Evolutionary conservation across 2,797 vertebrate genomes (phyloP).

Genomic region (Rhynchotus rufescens): DNA sequence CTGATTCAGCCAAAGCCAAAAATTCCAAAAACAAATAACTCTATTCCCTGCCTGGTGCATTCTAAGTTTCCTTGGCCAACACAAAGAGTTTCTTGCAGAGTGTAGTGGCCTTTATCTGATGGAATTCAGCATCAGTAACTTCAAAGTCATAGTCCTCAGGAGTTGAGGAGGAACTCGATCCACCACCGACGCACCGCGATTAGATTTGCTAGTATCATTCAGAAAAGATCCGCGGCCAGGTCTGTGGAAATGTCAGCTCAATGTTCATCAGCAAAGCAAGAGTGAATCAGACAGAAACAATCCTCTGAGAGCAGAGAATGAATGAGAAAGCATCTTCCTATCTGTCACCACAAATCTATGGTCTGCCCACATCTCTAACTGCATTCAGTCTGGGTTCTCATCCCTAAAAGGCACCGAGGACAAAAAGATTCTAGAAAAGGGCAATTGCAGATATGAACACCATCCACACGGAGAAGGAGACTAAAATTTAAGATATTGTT

Average conservation of each 20-base stretch:
- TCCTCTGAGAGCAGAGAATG: neutral
- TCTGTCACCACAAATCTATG: neutral
- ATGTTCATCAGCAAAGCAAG: neutral
- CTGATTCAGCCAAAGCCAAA: neutral
- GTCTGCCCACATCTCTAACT: neutral
- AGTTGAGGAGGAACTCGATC: conserved; percentile 10
- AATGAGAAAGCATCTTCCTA: neutral
- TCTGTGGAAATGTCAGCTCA: neutral
- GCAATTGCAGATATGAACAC: neutral
- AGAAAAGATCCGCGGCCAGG: neutral
- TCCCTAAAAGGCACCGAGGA: neutral
- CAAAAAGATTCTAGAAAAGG: neutral
- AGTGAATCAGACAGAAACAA: neutral
- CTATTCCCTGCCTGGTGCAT: conserved; percentile 2
- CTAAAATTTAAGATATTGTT: neutral
- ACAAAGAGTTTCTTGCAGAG: conserved; percentile 55
- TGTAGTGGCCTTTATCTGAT: conserved; percentile 56
- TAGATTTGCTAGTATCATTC: conserved; percentile 18
- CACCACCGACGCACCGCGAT: neutral
- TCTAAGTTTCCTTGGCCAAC: conserved; percentile 40
- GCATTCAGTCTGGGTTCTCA: neutral
- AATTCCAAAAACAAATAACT: conserved; percentile 11
- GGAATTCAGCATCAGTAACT: conserved; percentile 53
- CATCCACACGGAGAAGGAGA: neutral
- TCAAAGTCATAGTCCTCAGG: conserved; percentile 40